Conservation (phyloP, 2,113 vertebrate genomes). For the Hippocampus abdominalis region DNA sequence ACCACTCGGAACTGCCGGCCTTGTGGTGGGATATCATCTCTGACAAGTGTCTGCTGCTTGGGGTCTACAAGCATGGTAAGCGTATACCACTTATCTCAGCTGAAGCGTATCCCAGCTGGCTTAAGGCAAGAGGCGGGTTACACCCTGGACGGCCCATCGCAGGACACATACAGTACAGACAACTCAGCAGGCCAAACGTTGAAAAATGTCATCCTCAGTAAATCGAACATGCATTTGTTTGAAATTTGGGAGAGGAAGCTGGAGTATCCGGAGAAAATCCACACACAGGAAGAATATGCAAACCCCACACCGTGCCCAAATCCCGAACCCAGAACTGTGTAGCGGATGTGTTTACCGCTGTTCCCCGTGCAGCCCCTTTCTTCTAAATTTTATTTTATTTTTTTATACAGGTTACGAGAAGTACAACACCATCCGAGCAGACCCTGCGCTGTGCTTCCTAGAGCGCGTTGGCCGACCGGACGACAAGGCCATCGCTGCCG, state of each 20-base stretch:
- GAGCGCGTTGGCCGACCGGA: constrained; percentile 94
- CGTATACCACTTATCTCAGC: constrained; percentile 11
- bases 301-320: background rate
- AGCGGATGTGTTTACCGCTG: too few species aligned
- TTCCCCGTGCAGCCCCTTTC: background rate
- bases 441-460: constrained; percentile 90
- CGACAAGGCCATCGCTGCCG: constrained; percentile 95
- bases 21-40: constrained; percentile 92
- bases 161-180: too few species aligned
- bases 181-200: too few species aligned
- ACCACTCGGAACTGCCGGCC: constrained; percentile 91
- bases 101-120: too few species aligned
- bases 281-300: too few species aligned
- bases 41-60: constrained; percentile 94
- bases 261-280: too few species aligned
- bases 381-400: constrained; percentile 23
- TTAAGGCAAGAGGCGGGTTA: too few species aligned
- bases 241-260: too few species aligned
- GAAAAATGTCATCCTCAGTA: too few species aligned
- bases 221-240: too few species aligned
- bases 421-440: constrained; percentile 95
- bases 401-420: constrained; percentile 89
- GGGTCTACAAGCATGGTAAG: constrained; percentile 96
- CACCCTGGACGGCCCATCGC: too few species aligned
- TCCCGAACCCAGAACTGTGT: background rate